Percentiles rank a stretch among this genome's conserved stretches.
Conservation (phyloP, 2,888 invertebrate genomes). For the Dioctria rufipes region DNA sequence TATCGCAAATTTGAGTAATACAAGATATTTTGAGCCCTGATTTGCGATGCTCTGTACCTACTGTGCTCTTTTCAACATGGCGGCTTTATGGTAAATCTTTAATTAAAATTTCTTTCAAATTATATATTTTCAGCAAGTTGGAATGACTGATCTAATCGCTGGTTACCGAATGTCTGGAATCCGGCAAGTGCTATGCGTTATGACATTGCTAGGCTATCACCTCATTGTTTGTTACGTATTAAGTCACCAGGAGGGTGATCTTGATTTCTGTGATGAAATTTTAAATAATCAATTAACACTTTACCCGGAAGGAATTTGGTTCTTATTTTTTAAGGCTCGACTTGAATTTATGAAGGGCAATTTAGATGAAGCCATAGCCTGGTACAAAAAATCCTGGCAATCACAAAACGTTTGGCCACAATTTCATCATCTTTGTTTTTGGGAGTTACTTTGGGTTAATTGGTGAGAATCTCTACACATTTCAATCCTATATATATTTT, state of each 20-base stretch:
- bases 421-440: constrained; percentile 93
- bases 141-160: constrained; percentile 81
- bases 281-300: constrained; percentile 79
- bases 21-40: no score
- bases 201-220: constrained; percentile 89
- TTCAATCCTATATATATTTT: neutral
- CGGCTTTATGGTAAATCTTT: no score
- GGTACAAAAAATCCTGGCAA: constrained; percentile 86
- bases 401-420: constrained; percentile 90
- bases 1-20: no score
- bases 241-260: constrained; percentile 86
- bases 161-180: constrained; percentile 84
- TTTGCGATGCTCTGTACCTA: no score
- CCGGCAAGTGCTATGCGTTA: constrained; percentile 87
- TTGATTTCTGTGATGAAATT: constrained; percentile 82
- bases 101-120: no score
- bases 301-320: constrained; percentile 90
- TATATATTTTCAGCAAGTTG: constrained; percentile 75
- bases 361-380: constrained; percentile 79
- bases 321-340: constrained; percentile 91
- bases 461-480: constrained; percentile 73
- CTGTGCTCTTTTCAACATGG: no score
- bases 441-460: constrained; percentile 95
- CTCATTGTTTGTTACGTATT: constrained; percentile 87
- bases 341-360: constrained; percentile 86